Percentiles rank a stretch among this genome's conserved stretches.
phyloP scores from a whole-genome alignment of 2,113 vertebrate species.

The Smithornis capensis region DNA sequence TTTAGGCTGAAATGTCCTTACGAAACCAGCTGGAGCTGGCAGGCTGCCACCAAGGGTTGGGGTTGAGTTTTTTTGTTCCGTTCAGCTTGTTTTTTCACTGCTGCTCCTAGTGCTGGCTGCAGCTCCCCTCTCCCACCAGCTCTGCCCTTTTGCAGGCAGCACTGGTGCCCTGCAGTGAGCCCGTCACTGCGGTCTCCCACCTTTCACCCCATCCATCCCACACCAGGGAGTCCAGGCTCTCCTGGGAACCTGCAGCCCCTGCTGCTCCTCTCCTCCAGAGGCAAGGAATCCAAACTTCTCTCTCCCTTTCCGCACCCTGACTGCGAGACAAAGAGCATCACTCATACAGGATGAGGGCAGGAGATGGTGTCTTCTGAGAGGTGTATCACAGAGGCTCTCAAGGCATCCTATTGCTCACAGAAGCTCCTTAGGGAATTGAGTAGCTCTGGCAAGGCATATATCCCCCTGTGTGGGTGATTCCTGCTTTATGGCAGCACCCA shows the following conservation, averaged over 20 bases:
- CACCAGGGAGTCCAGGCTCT: background rate
- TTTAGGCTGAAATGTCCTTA: conserved; percentile 48
- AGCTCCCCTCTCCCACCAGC: background rate
- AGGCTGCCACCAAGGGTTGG: conserved; percentile 15
- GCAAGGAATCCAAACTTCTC: background rate
- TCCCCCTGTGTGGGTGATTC: background rate
- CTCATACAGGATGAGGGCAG: accelerated
- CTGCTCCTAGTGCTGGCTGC: background rate
- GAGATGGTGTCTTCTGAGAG: background rate
- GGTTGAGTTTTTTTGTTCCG: background rate
- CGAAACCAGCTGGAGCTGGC: conserved; percentile 51
- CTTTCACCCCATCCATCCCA: background rate
- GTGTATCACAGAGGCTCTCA: background rate
- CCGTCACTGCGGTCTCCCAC: background rate
- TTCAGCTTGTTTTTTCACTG: background rate
- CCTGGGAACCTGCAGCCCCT: background rate
- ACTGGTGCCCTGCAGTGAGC: background rate
- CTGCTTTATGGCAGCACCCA: background rate
- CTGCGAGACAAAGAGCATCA: background rate
- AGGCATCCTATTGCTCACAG: background rate
- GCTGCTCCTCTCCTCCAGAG: background rate
- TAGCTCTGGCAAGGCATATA: background rate
- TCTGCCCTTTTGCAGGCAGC: background rate
- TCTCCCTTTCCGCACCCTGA: background rate
- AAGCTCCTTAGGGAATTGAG: background rate